Conservation (phyloP, 2,797 vertebrate genomes). For the Nothura maculosa region DNA sequence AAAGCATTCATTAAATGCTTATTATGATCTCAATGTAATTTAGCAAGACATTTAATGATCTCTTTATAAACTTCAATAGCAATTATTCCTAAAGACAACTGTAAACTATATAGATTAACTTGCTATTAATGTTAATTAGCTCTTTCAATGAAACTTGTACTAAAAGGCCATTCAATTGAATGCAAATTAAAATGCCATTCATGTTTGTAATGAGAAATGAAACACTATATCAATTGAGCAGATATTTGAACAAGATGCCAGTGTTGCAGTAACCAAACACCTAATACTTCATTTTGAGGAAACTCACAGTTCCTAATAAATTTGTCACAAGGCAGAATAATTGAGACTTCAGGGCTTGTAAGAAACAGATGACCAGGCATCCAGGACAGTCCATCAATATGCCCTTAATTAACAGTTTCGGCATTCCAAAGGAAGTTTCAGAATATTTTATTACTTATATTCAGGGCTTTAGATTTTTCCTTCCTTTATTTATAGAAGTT, state of each 20-base stretch:
- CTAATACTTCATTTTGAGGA: background rate
- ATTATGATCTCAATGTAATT: conserved; percentile 81
- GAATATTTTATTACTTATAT: background rate
- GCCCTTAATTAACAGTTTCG: background rate
- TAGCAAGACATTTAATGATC: conserved; percentile 76
- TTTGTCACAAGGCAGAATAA: background rate
- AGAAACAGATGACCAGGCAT: background rate
- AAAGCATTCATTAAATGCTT: conserved; percentile 76
- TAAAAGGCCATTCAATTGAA: conserved; percentile 5
- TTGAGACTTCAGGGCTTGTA: background rate
- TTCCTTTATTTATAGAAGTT: background rate
- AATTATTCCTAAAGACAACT: conserved; percentile 79
- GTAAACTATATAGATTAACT: conserved; percentile 67
- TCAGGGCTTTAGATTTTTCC: background rate
- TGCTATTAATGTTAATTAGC: conserved; percentile 50
- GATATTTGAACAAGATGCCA: background rate
- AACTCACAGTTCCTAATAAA: background rate
- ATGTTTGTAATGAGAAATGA: background rate
- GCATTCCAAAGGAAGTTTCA: background rate
- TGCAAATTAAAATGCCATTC: background rate
- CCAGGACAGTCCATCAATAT: background rate
- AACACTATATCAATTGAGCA: background rate
- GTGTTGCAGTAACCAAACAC: background rate
- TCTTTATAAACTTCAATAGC: conserved; percentile 74
- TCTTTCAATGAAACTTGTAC: conserved; percentile 50